A percentile compares a stretch with the other conserved stretches of the same genome.
phyloP scores from a whole-genome alignment of 2,797 vertebrate species.

The Vespertilio murinus region DNA sequence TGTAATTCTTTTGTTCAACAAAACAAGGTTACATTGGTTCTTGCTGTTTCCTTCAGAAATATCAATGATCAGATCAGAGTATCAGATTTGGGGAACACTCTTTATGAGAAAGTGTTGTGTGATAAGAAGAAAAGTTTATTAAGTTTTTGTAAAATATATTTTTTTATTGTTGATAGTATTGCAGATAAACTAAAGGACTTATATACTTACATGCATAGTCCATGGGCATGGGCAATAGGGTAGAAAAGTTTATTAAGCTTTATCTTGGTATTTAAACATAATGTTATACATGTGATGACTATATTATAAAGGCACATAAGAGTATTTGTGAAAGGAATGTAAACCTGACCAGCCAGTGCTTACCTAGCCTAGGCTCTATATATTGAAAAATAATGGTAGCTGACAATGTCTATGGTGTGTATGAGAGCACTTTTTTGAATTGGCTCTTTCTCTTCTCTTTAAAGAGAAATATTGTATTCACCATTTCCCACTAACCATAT shows the following conservation, averaged over 20 bases:
- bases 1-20: background rate
- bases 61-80: background rate
- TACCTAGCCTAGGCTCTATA: background rate
- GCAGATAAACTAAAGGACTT: too few relatives aligned
- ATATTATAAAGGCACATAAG: background rate
- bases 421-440: background rate
- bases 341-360: background rate
- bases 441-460: background rate
- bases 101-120: background rate
- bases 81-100: background rate
- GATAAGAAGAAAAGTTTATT: background rate
- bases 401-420: background rate
- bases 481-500: background rate
- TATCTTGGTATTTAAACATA: background rate
- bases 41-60: background rate
- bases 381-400: background rate
- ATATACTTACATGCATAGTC: too few relatives aligned
- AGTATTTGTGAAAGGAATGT: background rate
- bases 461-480: background rate
- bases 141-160: background rate
- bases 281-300: background rate
- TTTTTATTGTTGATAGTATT: too few relatives aligned
- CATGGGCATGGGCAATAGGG: too few relatives aligned
- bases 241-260: slow-evolving; percentile 9
- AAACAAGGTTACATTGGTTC: background rate